phyloP scores from a whole-genome alignment of 2,888 invertebrate genomes.

The Ditula angustiorana region DNA sequence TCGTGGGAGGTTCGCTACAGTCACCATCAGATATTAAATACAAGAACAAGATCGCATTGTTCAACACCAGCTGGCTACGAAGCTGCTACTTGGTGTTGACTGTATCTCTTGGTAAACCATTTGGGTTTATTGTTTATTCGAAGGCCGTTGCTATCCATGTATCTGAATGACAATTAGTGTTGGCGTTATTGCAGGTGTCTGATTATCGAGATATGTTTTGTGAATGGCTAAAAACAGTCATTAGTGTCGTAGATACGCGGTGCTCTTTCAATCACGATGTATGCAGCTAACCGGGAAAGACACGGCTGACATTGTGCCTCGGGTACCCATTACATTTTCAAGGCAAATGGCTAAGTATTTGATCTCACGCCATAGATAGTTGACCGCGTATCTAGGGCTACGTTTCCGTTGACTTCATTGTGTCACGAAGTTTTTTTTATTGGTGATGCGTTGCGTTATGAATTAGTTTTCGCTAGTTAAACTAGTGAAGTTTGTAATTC shows the following conservation, averaged over 20 bases:
- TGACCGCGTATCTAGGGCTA: slow-evolving; percentile 57
- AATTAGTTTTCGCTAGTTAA: background rate
- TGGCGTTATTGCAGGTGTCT: slow-evolving; percentile 49
- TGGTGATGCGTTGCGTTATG: background rate
- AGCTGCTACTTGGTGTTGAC: no score
- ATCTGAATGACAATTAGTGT: slow-evolving; percentile 34
- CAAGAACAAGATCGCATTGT: no score
- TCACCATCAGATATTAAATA: background rate
- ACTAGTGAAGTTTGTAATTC: no score
- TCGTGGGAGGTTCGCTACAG: slow-evolving; percentile 32
- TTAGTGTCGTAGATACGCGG: slow-evolving; percentile 50
- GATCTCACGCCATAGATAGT: slow-evolving; percentile 66
- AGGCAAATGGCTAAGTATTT: slow-evolving; percentile 66
- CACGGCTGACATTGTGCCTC: slow-evolving; percentile 46
- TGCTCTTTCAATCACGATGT: slow-evolving; percentile 37
- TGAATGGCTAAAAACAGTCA: slow-evolving; percentile 53
- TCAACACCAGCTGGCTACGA: no score
- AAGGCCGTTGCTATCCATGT: slow-evolving; percentile 48
- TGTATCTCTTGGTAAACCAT: slow-evolving; percentile 48
- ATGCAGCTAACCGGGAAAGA: slow-evolving; percentile 48
- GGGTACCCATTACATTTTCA: slow-evolving; percentile 55
- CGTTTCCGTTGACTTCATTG: slow-evolving; percentile 56
- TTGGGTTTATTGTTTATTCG: slow-evolving; percentile 54
- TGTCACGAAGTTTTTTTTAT: background rate
- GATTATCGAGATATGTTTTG: slow-evolving; percentile 41